A percentile compares a stretch with the other conserved stretches of the same genome.
These are phyloP conservation scores for Ceratothoa steindachneri DNA, from an alignment of 2,888 invertebrate genomes.

Conservation along the genomic window DNA sequence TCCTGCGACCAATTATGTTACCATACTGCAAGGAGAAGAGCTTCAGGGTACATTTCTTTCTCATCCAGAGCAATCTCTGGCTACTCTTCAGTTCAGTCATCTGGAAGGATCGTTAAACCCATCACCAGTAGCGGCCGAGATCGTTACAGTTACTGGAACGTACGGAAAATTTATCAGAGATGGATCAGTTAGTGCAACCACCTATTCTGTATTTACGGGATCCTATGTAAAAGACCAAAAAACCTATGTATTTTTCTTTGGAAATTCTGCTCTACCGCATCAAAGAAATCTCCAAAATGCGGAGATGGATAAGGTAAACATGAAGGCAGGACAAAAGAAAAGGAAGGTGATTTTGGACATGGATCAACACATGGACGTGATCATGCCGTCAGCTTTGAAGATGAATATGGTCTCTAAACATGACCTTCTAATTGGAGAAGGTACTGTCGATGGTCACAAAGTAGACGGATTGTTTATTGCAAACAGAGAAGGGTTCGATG, in stretches of 20 bases:
- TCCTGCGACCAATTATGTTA: constrained; percentile 10
- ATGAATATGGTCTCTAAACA: constrained; percentile 44
- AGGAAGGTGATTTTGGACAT: constrained; percentile 50
- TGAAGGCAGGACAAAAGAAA: constrained; percentile 48
- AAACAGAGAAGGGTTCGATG: constrained; percentile 37
- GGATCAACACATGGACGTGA: constrained; percentile 49
- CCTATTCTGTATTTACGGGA: constrained; percentile 52
- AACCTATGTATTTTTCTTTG: constrained; percentile 52
- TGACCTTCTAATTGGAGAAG: constrained; percentile 41
- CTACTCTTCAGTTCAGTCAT: constrained; percentile 30
- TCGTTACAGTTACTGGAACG: constrained; percentile 51
- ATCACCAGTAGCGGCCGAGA: constrained; percentile 41
- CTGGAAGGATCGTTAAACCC: constrained; percentile 23
- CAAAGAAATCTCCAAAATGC: background rate
- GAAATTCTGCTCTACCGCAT: constrained; percentile 49
- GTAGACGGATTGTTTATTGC: constrained; percentile 49
- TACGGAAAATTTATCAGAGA: constrained; percentile 51
- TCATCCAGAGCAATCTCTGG: constrained; percentile 16
- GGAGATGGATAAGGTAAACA: constrained; percentile 42
- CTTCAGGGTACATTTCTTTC: constrained; percentile 34
- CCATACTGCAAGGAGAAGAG: constrained; percentile 13
- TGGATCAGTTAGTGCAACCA: constrained; percentile 47
- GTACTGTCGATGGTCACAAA: constrained; percentile 49
- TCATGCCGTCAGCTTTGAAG: constrained; percentile 49
- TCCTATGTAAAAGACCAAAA: constrained; percentile 51